Evolutionary conservation across 1,140 invertebrate genomes (phyloP).

Genomic region (Leptinotarsa defecta): DNA sequence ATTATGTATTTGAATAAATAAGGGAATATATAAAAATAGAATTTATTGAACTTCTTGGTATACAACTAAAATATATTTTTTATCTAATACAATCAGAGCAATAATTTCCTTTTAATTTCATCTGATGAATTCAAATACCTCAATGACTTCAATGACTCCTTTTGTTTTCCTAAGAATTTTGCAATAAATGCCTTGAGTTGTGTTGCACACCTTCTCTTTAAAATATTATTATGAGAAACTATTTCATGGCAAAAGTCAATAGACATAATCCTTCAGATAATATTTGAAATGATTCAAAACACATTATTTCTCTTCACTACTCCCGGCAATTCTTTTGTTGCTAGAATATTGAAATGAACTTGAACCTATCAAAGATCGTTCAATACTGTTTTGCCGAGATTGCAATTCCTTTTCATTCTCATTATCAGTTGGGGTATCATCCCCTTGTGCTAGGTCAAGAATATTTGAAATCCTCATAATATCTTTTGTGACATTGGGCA

Average conservation of each 20-base stretch:
- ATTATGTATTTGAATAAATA: no score
- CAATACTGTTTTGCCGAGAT: not conserved
- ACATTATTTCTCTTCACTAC: not conserved
- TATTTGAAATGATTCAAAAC: not conserved
- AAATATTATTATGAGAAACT: not conserved
- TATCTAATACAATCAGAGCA: no score
- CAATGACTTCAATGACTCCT: no score
- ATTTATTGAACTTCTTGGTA: no score
- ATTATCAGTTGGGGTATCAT: not conserved
- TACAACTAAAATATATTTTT: no score
- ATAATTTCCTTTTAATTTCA: no score
- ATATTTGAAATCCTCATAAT: slow-evolving; percentile 12
- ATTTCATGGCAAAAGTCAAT: not conserved
- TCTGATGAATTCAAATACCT: no score
- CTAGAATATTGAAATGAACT: not conserved
- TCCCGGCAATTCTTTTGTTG: no score
- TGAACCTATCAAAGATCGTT: not conserved
- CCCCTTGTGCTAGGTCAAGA: not conserved
- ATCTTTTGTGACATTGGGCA: not conserved
- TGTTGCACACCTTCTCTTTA: not conserved
- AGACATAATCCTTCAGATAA: not conserved
- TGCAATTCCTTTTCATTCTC: not conserved
- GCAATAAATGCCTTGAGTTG: no score
- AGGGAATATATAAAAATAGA: no score
- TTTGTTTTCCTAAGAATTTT: no score